Evolutionary conservation across 2,113 vertebrate species (phyloP).

Genomic region (Carettochelys insculpta): DNA sequence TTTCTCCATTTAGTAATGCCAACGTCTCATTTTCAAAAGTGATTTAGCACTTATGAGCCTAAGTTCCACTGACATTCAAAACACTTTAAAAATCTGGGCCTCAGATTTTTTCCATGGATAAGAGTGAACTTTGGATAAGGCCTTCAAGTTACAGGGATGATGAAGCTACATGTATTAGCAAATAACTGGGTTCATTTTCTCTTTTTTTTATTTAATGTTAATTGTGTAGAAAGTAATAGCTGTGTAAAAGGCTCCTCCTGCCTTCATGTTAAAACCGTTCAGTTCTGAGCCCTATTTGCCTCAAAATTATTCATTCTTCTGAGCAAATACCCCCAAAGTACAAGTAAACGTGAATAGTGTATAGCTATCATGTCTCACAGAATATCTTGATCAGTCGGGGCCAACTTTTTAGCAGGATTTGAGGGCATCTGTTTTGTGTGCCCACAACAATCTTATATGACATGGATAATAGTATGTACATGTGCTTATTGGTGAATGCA

Average conservation of each 20-base stretch:
- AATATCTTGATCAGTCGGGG: not conserved
- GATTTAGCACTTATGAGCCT: not conserved
- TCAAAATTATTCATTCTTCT: not conserved
- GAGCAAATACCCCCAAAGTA: not conserved
- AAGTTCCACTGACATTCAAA: not conserved
- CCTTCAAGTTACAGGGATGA: not conserved
- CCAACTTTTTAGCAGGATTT: not conserved
- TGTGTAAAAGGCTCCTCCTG: not conserved
- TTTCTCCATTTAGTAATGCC: constrained; percentile 28
- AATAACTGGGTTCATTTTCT: not conserved
- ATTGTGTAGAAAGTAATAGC: not conserved
- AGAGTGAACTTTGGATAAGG: not conserved
- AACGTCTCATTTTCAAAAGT: not conserved
- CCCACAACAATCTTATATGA: not conserved
- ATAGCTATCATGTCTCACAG: not conserved
- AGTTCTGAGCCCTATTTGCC: not conserved
- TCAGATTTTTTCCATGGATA: not conserved
- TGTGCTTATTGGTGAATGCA: not conserved
- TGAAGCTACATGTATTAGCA: no score
- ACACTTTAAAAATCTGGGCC: not conserved
- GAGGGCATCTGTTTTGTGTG: not conserved
- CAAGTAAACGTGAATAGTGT: not conserved
- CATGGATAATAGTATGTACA: not conserved
- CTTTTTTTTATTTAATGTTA: not conserved
- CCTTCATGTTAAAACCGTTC: not conserved